Evolutionary conservation across 2,888 invertebrate species (phyloP).

Genomic region (Idaea biselata): DNA sequence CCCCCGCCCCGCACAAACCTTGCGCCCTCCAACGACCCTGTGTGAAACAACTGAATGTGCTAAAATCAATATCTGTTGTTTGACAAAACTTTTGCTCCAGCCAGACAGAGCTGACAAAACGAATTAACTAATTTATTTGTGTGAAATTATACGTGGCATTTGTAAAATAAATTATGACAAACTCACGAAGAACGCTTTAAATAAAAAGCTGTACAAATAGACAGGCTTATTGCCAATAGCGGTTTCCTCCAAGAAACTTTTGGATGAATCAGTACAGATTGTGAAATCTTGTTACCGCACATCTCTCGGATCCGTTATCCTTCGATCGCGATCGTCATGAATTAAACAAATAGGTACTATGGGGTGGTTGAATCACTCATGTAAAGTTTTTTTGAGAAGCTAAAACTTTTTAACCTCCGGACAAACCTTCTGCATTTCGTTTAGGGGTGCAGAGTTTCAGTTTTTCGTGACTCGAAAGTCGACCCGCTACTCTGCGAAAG

Average conservation of each 20-base stretch:
- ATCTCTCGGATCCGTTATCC: too few relatives aligned
- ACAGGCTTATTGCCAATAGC: too few relatives aligned
- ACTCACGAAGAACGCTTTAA: too few relatives aligned
- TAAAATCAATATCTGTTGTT: constrained; percentile 77
- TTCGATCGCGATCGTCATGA: too few relatives aligned
- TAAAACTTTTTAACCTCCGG: constrained; percentile 6
- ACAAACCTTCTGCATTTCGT: constrained; percentile 5
- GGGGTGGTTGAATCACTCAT: too few relatives aligned
- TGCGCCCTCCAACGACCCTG: constrained; percentile 55
- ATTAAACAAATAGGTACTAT: not conserved
- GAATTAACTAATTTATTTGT: not conserved
- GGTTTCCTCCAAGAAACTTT: too few relatives aligned
- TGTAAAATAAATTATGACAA: not conserved
- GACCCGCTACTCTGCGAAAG: constrained; percentile 74
- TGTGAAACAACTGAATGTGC: constrained; percentile 76
- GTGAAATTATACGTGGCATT: not conserved
- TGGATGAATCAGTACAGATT: too few relatives aligned
- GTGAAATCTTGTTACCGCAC: too few relatives aligned
- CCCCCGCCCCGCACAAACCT: constrained; percentile 35
- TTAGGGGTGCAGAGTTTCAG: constrained; percentile 63
- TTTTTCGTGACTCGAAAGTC: constrained; percentile 72
- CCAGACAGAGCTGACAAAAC: constrained; percentile 11
- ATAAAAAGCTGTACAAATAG: too few relatives aligned
- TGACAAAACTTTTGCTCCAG: constrained; percentile 59
- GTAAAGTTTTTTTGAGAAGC: not conserved